Conservation (phyloP, 2,797 vertebrate species). For the Sciurus carolinensis region DNA sequence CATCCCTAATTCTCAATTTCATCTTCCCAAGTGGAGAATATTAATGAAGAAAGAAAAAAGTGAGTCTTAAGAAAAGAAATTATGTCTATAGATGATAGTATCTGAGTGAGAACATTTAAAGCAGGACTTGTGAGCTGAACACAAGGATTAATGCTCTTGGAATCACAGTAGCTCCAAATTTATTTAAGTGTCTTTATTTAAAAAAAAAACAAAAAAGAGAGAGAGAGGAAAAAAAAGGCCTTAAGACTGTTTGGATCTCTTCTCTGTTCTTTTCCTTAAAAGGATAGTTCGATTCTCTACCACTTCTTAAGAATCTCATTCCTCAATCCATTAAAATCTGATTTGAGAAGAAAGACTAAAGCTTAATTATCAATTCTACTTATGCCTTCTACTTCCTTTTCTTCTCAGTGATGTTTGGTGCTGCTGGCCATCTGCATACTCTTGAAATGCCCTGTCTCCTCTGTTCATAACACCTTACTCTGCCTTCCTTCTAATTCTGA, state of each 20-base stretch:
- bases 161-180: not conserved
- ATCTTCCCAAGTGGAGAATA: not conserved
- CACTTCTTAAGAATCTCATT: not conserved
- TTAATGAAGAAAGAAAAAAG: constrained; percentile 18
- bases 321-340: not conserved
- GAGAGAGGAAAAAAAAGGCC: not conserved
- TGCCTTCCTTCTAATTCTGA: not conserved
- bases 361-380: not conserved
- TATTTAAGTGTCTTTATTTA: not conserved
- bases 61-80: constrained; percentile 24
- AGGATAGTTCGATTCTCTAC: not conserved
- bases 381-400: not conserved
- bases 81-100: not conserved
- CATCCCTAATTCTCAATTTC: not conserved
- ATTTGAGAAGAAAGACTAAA: not conserved
- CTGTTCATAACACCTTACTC: not conserved
- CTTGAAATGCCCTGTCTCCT: not conserved
- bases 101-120: not conserved
- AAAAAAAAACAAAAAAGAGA: no score
- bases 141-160: not conserved
- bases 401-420: not conserved
- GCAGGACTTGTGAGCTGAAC: not conserved
- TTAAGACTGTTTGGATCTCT: not conserved
- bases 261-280: not conserved
- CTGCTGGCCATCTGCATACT: not conserved